Base-by-base conservation (phyloP, 2,888 invertebrate genomes). In the Resseliella maxima region DNA sequence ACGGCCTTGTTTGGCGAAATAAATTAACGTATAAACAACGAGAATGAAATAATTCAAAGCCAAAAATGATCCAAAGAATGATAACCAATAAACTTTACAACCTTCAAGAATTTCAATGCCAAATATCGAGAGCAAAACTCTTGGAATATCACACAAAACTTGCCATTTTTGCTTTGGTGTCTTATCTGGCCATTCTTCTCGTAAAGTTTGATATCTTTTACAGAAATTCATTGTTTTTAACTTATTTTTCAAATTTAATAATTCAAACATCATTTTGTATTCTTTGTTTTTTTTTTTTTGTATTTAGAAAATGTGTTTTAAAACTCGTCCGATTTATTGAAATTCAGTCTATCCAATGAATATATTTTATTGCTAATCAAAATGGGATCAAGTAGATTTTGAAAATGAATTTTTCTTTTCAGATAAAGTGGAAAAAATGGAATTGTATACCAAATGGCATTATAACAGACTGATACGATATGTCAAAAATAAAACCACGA, bases 381-480 rank as follows among this genome's bases (percentile, higher is more conserved):
- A n/a, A n/a, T n/a, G n/a, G n/a, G n/a, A n/a, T n/a, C n/a, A n/a
- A n/a, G n/a, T n/a, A n/a, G n/a, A n/a, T n/a, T n/a, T n/a, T n/a
- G n/a, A n/a, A n/a, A n/a, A n/a, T n/a, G n/a, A n/a, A n/a, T n/a
- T n/a, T n/a, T n/a, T n/a, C n/a, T n/a, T n/a, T n/a, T n/a, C n/a
- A n/a, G n/a, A n/a, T n/a, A n/a, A n/a, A n/a, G n/a, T n/a, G n/a
- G n/a, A n/a, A n/a, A n/a, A n/a, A n/a, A n/a, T n/a, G n/a, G n/a
- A n/a, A n/a, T n/a, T n/a, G n/a, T n/a, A n/a, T n/a, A n/a, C 72
- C 72, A 31, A 72, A 72, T 31, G 72, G 72, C 72, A 72, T 31
- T 12, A 72, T 31, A 15, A 12, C 12, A 1, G 35, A 31, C 35
- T 72, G 72, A 3, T 72, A 31, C 12, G 3, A 15, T 2, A 72